These are phyloP conservation scores for Bombus superbus DNA, from an alignment of 1,140 invertebrate genomes.

Conservation along the genomic window DNA sequence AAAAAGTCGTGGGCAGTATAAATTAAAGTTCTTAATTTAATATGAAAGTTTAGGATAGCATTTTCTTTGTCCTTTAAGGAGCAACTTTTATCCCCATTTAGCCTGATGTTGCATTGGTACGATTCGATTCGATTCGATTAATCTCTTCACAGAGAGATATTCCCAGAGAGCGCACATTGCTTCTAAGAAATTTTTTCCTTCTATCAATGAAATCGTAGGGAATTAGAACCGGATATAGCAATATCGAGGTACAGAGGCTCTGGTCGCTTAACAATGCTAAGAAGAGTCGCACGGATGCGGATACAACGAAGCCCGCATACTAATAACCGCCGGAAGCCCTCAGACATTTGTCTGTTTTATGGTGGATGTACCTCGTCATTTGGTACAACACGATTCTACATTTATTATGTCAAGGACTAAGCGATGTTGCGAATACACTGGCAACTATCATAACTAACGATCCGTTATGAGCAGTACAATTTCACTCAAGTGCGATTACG, in stretches of 20 bases:
- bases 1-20: too few relatives aligned
- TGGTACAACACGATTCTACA: constrained; percentile 4
- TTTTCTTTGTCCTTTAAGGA: neutral
- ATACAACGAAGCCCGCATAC: constrained; percentile 77
- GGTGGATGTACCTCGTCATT: constrained; percentile 38
- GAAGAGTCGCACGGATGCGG: constrained; percentile 69
- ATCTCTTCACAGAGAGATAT: neutral
- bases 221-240: constrained; percentile 67
- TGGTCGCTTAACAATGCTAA: constrained; percentile 69
- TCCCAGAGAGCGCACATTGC: neutral
- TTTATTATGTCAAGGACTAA: constrained; percentile 51
- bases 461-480: too few relatives aligned
- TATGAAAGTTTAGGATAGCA: neutral
- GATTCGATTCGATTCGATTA: neutral
- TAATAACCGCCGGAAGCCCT: constrained; percentile 74
- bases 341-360: constrained; percentile 69
- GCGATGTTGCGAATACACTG: constrained; percentile 17
- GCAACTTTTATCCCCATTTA: too few relatives aligned
- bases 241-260: constrained; percentile 63
- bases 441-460: neutral
- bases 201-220: constrained; percentile 38
- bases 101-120: too few relatives aligned
- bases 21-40: too few relatives aligned
- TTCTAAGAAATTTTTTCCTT: constrained; percentile 2
- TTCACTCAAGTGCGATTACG: too few relatives aligned